Conservation (phyloP, 2,797 vertebrate species). For the Chelidonichthys spinosus region DNA sequence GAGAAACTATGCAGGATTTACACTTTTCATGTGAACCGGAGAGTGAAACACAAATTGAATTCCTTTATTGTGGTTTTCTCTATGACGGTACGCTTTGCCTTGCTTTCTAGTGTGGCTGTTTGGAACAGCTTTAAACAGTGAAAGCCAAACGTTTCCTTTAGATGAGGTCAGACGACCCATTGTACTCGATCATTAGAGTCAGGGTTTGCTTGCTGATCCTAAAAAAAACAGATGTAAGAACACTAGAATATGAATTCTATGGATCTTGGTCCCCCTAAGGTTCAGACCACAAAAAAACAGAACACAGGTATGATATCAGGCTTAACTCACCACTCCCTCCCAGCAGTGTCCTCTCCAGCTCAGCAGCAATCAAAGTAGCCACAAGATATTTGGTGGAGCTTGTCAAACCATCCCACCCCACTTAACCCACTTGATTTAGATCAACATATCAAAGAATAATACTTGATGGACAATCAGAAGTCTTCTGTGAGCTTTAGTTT, state of each 20-base stretch:
- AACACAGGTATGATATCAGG: background rate
- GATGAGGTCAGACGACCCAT: background rate
- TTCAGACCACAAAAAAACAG: background rate
- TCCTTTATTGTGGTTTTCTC: background rate
- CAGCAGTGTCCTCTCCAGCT: slow-evolving; percentile 50
- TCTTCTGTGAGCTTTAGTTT: background rate
- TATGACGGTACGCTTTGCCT: background rate
- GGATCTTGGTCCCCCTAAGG: background rate
- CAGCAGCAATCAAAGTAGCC: slow-evolving; percentile 47
- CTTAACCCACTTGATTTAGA: slow-evolving; percentile 1
- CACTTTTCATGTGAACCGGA: background rate
- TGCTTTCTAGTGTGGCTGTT: background rate
- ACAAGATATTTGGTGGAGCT: slow-evolving; percentile 28
- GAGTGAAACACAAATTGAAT: background rate
- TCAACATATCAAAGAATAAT: background rate
- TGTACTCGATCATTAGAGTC: background rate
- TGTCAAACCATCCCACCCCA: slow-evolving; percentile 42
- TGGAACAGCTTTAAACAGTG: background rate
- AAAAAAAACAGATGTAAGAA: background rate
- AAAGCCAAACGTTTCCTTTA: background rate
- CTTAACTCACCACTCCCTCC: slow-evolving; percentile 73
- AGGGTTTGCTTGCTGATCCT: background rate
- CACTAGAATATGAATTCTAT: background rate
- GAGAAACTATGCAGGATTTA: background rate
- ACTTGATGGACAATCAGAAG: background rate